phyloP scores from a whole-genome alignment of 2,113 vertebrate genomes.

The Notiomystis cincta region DNA sequence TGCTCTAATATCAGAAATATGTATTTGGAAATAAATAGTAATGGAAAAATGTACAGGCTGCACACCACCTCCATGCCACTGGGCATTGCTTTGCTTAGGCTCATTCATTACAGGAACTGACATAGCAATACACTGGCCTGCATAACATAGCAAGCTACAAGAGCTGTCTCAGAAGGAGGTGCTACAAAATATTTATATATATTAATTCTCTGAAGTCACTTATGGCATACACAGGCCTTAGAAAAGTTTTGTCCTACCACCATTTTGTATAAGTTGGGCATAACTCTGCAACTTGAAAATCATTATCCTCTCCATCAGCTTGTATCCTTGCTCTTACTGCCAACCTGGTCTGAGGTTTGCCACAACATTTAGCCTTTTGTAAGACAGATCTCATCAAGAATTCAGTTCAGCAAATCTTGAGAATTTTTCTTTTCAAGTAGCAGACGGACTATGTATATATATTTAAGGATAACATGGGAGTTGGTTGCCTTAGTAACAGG shows the following conservation, averaged over 20 bases:
- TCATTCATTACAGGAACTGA: background rate
- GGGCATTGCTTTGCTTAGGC: background rate
- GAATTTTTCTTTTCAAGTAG: background rate
- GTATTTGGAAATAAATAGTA: background rate
- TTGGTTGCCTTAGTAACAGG: conserved; percentile 44
- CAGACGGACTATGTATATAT: background rate
- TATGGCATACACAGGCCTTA: background rate
- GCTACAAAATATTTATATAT: background rate
- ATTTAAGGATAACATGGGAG: background rate
- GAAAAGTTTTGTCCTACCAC: background rate
- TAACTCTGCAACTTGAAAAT: background rate
- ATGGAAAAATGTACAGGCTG: background rate
- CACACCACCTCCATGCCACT: background rate
- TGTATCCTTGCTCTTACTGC: background rate
- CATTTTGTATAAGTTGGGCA: background rate
- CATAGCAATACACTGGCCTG: background rate
- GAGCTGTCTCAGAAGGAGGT: background rate
- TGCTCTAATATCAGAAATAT: background rate
- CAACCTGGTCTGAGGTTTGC: background rate
- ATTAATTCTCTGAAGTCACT: background rate
- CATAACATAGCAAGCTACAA: background rate
- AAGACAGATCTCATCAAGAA: background rate
- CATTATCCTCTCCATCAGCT: background rate
- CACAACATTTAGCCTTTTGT: background rate
- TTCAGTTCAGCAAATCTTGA: background rate